A percentile compares a stretch with the other conserved stretches of the same genome.
Conservation (phyloP, 2,113 vertebrate species). For the Carassius gibelio region DNA sequence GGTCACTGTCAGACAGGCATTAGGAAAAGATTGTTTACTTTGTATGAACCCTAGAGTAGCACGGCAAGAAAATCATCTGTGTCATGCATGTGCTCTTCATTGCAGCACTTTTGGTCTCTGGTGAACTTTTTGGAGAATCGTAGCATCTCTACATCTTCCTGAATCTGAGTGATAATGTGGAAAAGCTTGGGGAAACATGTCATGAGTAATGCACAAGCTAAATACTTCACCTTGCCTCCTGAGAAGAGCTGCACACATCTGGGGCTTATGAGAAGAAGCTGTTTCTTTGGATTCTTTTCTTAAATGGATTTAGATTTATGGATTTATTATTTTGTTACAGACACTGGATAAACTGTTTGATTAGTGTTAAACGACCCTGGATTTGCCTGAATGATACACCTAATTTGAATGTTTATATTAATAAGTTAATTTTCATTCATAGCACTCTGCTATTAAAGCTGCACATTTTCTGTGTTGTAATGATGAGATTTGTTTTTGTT, state of each 20-base stretch:
- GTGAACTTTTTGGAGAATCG: conserved; percentile 54
- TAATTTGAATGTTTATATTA: neutral
- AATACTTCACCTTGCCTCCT: conserved; percentile 49
- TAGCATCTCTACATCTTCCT: conserved; percentile 16
- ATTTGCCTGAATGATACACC: neutral
- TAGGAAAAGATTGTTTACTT: conserved; percentile 56
- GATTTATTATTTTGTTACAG: neutral
- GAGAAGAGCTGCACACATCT: conserved; percentile 35
- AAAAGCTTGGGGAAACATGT: conserved; percentile 43
- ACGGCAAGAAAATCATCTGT: neutral
- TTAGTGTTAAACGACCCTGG: neutral
- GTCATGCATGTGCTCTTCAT: neutral
- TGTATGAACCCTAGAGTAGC: neutral
- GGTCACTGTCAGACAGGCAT: conserved; percentile 57
- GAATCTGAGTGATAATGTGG: conserved; percentile 46
- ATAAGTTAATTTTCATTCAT: neutral
- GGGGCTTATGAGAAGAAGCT: conserved; percentile 17
- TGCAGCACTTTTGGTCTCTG: neutral
- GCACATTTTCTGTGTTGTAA: neutral
- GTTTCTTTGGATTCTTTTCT: neutral
- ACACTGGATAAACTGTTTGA: neutral
- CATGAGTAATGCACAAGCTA: conserved; percentile 48
- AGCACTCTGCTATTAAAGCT: neutral
- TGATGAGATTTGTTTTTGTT: conserved; percentile 30
- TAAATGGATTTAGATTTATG: conserved; percentile 2